Conservation (phyloP, 2,113 vertebrate genomes). For the Triplophysa rosa region DNA sequence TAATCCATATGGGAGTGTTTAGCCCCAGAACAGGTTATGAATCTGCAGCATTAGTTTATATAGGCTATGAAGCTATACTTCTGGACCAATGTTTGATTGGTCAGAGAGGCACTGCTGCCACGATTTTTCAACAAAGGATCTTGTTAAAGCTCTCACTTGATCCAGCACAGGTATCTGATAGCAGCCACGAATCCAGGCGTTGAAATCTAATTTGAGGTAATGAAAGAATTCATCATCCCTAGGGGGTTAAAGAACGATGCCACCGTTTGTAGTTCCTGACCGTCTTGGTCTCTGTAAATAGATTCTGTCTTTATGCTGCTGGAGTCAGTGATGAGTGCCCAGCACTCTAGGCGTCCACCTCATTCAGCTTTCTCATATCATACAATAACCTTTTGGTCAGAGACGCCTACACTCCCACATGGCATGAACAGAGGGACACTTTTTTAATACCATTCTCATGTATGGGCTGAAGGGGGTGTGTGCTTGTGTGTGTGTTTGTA, state of each 20-base stretch:
- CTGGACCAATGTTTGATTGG: background rate
- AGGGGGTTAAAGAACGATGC: background rate
- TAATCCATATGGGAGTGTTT: constrained; percentile 34
- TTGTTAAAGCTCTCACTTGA: constrained; percentile 17
- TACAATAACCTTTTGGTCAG: constrained; percentile 19
- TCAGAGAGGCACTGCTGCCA: background rate
- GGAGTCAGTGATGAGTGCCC: background rate
- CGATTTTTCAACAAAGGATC: background rate
- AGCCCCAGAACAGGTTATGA: background rate
- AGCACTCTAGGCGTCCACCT: background rate
- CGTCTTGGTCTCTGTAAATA: constrained; percentile 60
- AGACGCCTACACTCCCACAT: constrained; percentile 16
- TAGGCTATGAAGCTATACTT: background rate
- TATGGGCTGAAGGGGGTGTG: constrained; percentile 19
- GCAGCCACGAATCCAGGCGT: background rate
- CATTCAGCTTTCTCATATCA: constrained; percentile 13
- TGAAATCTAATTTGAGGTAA: constrained; percentile 48
- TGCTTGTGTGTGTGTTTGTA: background rate
- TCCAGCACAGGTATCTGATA: constrained; percentile 32
- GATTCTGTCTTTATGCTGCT: constrained; percentile 57
- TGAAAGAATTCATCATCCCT: constrained; percentile 71
- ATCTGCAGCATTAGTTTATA: constrained; percentile 3
- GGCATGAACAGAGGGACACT: background rate
- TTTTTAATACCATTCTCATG: background rate
- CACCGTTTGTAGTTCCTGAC: constrained; percentile 22